Conservation (phyloP, 2,113 vertebrate species). For the Hippocampus mohnikei region DNA sequence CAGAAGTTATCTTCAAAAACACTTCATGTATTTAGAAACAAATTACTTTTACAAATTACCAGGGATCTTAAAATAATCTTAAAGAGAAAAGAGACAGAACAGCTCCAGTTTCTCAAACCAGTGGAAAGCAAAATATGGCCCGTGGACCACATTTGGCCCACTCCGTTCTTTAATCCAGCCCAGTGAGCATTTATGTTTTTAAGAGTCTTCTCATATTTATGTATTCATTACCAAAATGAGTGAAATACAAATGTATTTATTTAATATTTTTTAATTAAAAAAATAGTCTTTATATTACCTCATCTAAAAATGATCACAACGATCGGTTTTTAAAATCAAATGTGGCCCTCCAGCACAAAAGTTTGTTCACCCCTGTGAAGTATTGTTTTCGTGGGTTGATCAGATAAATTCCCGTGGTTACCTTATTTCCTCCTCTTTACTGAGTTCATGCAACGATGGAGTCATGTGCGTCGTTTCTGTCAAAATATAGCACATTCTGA, state of each 20-base stretch:
- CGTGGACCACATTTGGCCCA: no score
- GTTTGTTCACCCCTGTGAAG: no score
- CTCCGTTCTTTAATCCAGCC: no score
- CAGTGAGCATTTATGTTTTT: no score
- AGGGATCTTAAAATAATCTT: no score
- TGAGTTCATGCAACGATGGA: constrained; percentile 33
- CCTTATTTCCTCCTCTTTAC: constrained; percentile 54
- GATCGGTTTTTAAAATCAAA: not conserved
- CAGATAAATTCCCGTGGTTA: constrained; percentile 22
- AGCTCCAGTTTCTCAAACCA: not conserved
- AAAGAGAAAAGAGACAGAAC: not conserved
- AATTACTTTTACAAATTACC: no score
- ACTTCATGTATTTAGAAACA: no score
- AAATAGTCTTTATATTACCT: no score
- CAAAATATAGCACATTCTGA: constrained; percentile 20
- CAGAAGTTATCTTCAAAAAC: no score
- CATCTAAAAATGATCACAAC: not conserved
- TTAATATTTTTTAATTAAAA: not conserved
- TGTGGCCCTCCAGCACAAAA: not conserved
- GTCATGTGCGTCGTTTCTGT: constrained; percentile 29
- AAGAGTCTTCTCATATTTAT: no score
- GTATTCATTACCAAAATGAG: no score
- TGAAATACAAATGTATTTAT: no score
- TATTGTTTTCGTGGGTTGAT: not conserved
- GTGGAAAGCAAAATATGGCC: not conserved